These are phyloP conservation scores for Coelopa pilipes DNA, from an alignment of 2,888 invertebrate genomes.

Conservation along the genomic window DNA sequence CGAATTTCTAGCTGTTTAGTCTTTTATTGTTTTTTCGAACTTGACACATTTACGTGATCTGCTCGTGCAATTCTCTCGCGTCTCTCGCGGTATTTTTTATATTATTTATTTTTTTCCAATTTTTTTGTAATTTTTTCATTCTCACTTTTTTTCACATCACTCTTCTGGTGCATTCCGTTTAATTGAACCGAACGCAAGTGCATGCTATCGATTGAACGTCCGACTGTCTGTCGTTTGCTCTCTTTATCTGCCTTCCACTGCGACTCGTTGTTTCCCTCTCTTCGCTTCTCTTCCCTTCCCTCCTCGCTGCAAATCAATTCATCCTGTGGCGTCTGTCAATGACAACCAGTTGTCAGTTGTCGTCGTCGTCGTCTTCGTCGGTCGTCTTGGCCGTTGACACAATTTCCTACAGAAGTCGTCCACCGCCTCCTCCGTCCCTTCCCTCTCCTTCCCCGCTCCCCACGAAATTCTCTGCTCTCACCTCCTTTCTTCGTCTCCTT, in stretches of 20 bases:
- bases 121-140: neutral
- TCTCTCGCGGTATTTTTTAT: neutral
- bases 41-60: conserved; percentile 36
- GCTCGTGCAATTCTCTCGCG: neutral
- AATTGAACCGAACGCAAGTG: conserved; percentile 8
- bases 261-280: neutral
- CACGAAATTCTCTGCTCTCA: too few relatives aligned
- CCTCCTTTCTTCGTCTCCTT: too few relatives aligned
- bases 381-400: neutral
- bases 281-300: neutral
- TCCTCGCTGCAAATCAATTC: conserved; percentile 21
- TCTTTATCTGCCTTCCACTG: neutral
- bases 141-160: neutral
- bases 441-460: neutral
- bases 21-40: conserved; percentile 20
- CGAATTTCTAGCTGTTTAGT: neutral
- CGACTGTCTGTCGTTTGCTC: neutral
- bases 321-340: conserved; percentile 31
- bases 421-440: neutral
- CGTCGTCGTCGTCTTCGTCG: neutral
- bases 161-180: conserved; percentile 25
- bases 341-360: conserved; percentile 12
- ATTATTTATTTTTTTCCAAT: neutral
- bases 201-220: conserved; percentile 16
- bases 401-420: conserved; percentile 5